Evolutionary conservation across 1,140 invertebrate species (phyloP).

Genomic region (Periplaneta americana): DNA sequence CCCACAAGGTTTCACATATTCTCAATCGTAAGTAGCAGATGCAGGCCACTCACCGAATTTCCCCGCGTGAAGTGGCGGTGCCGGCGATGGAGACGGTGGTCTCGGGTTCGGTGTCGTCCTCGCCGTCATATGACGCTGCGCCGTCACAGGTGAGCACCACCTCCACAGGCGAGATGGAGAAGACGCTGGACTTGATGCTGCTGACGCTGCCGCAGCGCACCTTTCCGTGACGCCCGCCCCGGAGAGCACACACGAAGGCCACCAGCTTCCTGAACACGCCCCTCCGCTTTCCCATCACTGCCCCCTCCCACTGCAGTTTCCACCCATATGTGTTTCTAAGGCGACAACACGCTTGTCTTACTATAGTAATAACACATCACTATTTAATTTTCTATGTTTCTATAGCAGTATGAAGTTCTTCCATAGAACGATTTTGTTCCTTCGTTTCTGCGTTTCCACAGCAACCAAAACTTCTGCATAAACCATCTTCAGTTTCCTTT

Average conservation of each 20-base stretch:
- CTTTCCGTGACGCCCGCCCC: not conserved
- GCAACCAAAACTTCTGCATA: no score
- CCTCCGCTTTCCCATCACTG: slow-evolving; percentile 1
- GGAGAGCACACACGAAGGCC: not conserved
- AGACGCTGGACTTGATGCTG: not conserved
- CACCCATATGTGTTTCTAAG: no score
- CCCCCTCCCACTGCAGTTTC: no score
- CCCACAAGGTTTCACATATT: no score
- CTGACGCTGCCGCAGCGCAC: not conserved
- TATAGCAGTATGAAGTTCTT: no score
- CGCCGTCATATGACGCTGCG: not conserved
- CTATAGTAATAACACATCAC: no score
- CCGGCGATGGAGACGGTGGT: not conserved
- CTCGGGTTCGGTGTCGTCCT: not conserved
- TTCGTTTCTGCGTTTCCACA: no score
- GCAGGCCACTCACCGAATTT: not conserved
- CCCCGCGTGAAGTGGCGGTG: not conserved
- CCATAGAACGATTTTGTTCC: no score
- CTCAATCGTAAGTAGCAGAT: not conserved
- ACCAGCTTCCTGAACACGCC: slow-evolving; percentile 6
- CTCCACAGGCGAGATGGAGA: not conserved
- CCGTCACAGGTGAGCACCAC: not conserved
- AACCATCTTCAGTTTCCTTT: no score
- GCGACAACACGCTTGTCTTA: no score
- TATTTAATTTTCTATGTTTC: no score